Base-by-base conservation (phyloP, 2,113 vertebrate species). In the Leucosticte australis region DNA sequence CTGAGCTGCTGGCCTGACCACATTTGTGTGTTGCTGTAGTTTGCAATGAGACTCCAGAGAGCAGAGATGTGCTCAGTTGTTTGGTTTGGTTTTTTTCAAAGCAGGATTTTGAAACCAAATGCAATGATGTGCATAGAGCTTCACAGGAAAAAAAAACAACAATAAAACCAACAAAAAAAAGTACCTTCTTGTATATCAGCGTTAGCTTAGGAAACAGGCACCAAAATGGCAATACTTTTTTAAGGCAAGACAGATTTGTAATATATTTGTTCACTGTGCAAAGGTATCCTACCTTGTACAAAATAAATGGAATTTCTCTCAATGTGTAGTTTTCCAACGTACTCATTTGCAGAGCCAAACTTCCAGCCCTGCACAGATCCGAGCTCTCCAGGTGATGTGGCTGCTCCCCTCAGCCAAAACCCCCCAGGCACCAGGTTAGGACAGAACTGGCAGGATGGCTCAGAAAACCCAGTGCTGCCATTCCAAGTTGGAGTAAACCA, bases 181-280 rank as follows among this genome's bases (percentile, higher is more conserved):
- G 33, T 65, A 90, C 83, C 88, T 56, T 92, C 92, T 76, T 95
- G 93, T 96, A 94, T 87, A 93, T 88, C 69, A 95, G 87, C 65
- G 1, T 95, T 83, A 88, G 69, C 94, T 93, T 92, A 90, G 88
- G 92, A 94, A 85, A 93, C 62, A 91, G 88, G 95, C 93, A 96
- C 90, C 96, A 76, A 97, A 97, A 98, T 96, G 97, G 98, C 98
- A 98, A 98, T 98, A 98, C 97, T 98, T 98, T 98, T 98, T 97
- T 97, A 97, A 97, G 97, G 95, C 90, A 89, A 96, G 89, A 96
- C 96, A 97, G 96, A 98, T 98, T 98, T 98, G 97, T 98, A 98
- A 98, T 97, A 96, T 97, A 97, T 98, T 98, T 98, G 95, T 97
- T 97, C 97, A 98, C 95, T 96, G 93, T 95, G 92, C 96, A 93